These are phyloP conservation scores for Eupithecia pulchellata DNA, from an alignment of 2,888 invertebrate species.

Conservation along the genomic window DNA sequence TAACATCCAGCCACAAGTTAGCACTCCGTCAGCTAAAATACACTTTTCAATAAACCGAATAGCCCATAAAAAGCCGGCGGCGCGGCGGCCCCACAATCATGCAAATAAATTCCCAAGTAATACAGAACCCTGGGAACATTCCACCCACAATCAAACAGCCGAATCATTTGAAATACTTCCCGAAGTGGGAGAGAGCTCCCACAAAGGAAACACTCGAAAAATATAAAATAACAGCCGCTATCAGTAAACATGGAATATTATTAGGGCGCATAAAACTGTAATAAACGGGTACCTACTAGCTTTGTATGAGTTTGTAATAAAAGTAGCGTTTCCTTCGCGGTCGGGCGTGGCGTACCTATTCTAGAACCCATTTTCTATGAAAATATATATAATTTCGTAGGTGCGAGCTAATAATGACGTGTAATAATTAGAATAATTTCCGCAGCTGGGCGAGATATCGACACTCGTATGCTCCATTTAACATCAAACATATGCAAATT, in stretches of 20 bases:
- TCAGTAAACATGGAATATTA: conserved; percentile 67
- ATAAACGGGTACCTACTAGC: conserved; percentile 67
- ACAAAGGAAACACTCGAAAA: conserved; percentile 58
- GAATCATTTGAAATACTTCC: conserved; percentile 38
- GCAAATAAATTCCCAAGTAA: conserved; percentile 32
- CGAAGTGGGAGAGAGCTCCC: conserved; percentile 18
- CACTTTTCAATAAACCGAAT: conserved; percentile 31
- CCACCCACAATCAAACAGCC: conserved; percentile 27
- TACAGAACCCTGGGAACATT: conserved; percentile 24
- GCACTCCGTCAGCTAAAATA: conserved; percentile 7
- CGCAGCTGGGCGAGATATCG: no score
- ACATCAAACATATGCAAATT: background rate
- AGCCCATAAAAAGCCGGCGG: conserved; percentile 24
- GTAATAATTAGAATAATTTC: background rate
- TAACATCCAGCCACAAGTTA: background rate
- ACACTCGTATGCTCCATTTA: background rate
- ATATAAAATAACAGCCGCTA: conserved; percentile 66
- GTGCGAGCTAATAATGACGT: background rate
- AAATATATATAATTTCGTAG: background rate
- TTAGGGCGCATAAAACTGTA: conserved; percentile 61
- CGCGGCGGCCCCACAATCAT: conserved; percentile 33
- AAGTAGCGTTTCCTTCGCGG: conserved; percentile 44
- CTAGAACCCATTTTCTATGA: background rate
- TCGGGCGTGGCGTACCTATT: conserved; percentile 47
- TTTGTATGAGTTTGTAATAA: conserved; percentile 67